Percentiles rank a stretch among this genome's conserved stretches.
Evolutionary conservation across 92 coral and sea anemone species (phyloP).

Genomic region (Porites cylindrica): DNA sequence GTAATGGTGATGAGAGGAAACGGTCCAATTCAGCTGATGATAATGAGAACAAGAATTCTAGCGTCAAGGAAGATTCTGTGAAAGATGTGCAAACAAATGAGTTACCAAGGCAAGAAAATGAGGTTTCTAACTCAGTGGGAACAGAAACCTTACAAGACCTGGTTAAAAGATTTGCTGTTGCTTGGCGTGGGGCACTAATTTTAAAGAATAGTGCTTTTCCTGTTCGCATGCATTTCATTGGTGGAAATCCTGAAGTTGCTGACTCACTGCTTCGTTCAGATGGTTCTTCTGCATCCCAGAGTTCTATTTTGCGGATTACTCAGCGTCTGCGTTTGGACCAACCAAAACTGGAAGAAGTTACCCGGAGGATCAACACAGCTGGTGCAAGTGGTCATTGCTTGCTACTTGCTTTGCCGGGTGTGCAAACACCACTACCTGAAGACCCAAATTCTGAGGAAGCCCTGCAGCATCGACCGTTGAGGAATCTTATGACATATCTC

Average conservation of each 20-base stretch:
- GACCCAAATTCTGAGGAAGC: constrained; percentile 84
- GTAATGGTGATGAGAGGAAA: constrained; percentile 70
- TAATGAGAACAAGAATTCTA: constrained; percentile 67
- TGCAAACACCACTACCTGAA: constrained; percentile 88
- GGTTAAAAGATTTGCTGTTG: constrained; percentile 99
- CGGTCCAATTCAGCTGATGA: constrained; percentile 68
- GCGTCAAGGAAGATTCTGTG: constrained; percentile 64
- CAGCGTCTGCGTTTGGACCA: constrained; percentile 99
- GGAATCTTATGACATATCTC: constrained; percentile 98
- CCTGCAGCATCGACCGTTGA: constrained; percentile 96
- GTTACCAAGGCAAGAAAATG: constrained; percentile 59
- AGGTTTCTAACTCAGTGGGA: constrained; percentile 66
- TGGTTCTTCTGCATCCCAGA: constrained; percentile 80
- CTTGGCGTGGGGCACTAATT: constrained; percentile 98
- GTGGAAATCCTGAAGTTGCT: constrained; percentile 99
- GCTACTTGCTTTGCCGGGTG: constrained; percentile 99
- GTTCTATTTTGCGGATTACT: constrained; percentile 91
- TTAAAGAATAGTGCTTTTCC: constrained; percentile 99
- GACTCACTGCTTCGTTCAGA: constrained; percentile 95
- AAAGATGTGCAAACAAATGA: constrained; percentile 80
- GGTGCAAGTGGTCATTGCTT: constrained; percentile 99
- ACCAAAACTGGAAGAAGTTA: constrained; percentile 99
- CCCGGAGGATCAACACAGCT: constrained; percentile 97
- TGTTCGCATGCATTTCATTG: constrained; percentile 99
- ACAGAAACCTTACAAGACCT: constrained; percentile 98